A percentile compares a stretch with the other conserved stretches of the same genome.
These are phyloP conservation scores for Maccullochella peelii DNA, from an alignment of 2,113 vertebrate species.

Conservation along the genomic window DNA sequence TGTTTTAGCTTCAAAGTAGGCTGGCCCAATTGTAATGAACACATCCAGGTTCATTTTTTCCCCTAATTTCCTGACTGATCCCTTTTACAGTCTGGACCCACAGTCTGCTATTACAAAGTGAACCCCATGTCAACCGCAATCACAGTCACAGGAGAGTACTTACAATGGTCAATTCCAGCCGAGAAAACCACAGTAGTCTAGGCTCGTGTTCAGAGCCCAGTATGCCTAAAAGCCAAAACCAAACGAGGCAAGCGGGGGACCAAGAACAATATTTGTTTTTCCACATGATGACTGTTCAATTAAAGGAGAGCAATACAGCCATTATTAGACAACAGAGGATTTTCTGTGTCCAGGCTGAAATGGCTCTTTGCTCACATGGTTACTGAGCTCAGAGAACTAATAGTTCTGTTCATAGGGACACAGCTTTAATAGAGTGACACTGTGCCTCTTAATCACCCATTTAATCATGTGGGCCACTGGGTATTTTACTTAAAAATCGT, in stretches of 20 bases:
- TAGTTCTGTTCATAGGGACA: constrained; percentile 55
- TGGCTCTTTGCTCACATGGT: constrained; percentile 67
- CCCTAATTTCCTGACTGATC: constrained; percentile 63
- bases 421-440: constrained; percentile 49
- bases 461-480: constrained; percentile 27
- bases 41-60: constrained; percentile 44
- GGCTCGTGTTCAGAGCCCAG: constrained; percentile 48
- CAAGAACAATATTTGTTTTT: constrained; percentile 84
- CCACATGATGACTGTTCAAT: constrained; percentile 78
- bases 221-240: constrained; percentile 54
- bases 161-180: constrained; percentile 63
- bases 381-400: constrained; percentile 52
- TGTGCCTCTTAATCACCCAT: constrained; percentile 51
- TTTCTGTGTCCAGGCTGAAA: constrained; percentile 75
- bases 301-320: constrained; percentile 72
- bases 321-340: constrained; percentile 76
- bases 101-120: constrained; percentile 62
- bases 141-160: constrained; percentile 70
- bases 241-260: constrained; percentile 64
- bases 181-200: constrained; percentile 68
- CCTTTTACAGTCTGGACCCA: constrained; percentile 47
- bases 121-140: constrained; percentile 74
- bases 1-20: constrained; percentile 45
- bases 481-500: constrained; percentile 13
- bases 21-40: constrained; percentile 38